Evolutionary conservation across 2,797 vertebrate genomes (phyloP), one percentile per base, ranked within the genome.

Genomic region (Syngnathus rostellatus): DNA sequence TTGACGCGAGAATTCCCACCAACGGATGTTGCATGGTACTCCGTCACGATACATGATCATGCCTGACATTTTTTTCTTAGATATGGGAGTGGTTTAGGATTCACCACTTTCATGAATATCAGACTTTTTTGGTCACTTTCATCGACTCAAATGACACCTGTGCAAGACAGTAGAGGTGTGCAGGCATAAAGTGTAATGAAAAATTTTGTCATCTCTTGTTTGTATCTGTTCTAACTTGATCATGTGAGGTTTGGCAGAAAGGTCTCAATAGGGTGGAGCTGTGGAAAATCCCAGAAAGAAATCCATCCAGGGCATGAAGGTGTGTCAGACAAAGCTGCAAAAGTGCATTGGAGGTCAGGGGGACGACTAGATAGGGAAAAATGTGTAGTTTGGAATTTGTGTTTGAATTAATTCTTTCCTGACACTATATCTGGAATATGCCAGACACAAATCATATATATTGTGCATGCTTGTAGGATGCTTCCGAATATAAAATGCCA

Each of bases 401-500:
- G 8, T 19, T 50, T 50, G 45, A 48, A 48, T 17, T 48, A 19
- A 17, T 6, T 48, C 46, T 17, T 48, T 48, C 17, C 14, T 48
- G 48, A 50, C 17, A 50, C 48, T 19, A 50, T 50, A 4, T 17
- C 0, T 50, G 48, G 17, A 50, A 50, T 5, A n/a, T 50, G 5
- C 19, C 16, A 17, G 46, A 48, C 43, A 45, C 43, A 45, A 6
- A 6, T 46, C 16, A n/a, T 8, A 6, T 10, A 10, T 40, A 19
- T 11, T 41, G 6, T 61, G 10, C 25, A 37, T 0, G 21, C 38
- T 11, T 40, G 8, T 60, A 10, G 58, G 37, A 40, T 19, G 37
- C 17, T n/a, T 60, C 39, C 43, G n/a, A 41, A 21, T 21, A 12
- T 67, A 76, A 76, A 80, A 83, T 82, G 74, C 71, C 19, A 31